Percentiles rank a stretch among this genome's conserved stretches.
phyloP scores from a whole-genome alignment of 2,113 vertebrate genomes.

The Spea bombifrons region DNA sequence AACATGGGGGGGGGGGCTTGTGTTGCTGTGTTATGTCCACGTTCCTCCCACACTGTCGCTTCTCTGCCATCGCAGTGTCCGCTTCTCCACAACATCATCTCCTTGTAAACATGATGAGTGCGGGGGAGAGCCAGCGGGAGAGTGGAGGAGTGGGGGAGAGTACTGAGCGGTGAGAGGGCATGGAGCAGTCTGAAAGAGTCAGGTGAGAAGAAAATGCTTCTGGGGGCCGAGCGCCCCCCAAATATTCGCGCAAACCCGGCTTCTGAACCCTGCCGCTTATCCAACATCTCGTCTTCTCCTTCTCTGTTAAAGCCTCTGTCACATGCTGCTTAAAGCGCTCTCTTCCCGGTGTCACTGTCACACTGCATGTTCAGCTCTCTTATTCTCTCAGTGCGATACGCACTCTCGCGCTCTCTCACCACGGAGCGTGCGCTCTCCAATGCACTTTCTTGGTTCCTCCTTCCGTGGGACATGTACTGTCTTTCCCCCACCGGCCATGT shows the following conservation, averaged over 20 bases:
- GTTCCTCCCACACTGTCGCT: constrained; percentile 29
- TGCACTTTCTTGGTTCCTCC: no score
- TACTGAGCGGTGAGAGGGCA: neutral
- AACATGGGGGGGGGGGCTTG: neutral
- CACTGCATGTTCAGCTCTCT: neutral
- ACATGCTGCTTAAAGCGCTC: no score
- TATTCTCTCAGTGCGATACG: neutral
- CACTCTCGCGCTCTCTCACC: neutral
- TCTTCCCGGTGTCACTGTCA: no score
- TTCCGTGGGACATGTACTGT: no score
- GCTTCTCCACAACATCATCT: constrained; percentile 3
- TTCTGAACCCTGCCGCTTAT: neutral
- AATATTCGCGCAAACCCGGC: neutral
- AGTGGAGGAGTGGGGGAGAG: neutral
- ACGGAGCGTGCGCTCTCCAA: no score
- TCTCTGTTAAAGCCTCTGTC: neutral
- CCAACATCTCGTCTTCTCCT: neutral
- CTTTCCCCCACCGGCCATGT: no score
- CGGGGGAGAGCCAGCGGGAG: constrained; percentile 1
- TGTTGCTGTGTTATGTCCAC: constrained; percentile 3
- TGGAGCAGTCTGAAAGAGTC: neutral
- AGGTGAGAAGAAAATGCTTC: constrained; percentile 14
- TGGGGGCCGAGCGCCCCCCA: neutral
- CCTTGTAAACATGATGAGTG: constrained; percentile 5
- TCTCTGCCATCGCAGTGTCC: constrained; percentile 9